Conservation (phyloP, 2,113 vertebrate species). For the Bufo bufo region DNA sequence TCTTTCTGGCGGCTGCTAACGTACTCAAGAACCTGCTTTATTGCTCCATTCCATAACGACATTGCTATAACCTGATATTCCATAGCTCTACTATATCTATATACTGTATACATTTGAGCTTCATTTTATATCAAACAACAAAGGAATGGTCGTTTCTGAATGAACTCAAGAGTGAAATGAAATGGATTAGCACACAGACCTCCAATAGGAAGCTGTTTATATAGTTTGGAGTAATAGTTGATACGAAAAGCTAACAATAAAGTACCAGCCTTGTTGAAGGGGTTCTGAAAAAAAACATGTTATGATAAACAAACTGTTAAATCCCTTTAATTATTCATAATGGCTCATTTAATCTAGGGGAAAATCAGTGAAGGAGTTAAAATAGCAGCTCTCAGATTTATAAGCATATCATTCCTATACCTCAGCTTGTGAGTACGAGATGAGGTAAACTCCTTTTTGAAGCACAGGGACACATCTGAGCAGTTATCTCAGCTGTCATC, state of each 20-base stretch:
- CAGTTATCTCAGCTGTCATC: too few species aligned
- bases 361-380: too few species aligned
- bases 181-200: neutral
- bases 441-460: too few species aligned
- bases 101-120: neutral
- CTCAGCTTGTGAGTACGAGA: too few species aligned
- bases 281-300: too few species aligned
- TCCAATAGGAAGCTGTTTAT: neutral
- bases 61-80: neutral
- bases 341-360: too few species aligned
- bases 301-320: too few species aligned
- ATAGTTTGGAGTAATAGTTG: neutral
- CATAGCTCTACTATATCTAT: neutral
- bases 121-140: neutral
- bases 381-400: too few species aligned
- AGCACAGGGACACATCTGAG: too few species aligned
- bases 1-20: slow-evolving; percentile 81
- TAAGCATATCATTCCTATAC: too few species aligned
- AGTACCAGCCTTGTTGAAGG: too few species aligned
- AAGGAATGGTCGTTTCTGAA: neutral
- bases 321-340: too few species aligned
- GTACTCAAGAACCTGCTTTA: slow-evolving; percentile 55
- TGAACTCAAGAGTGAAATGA: slow-evolving; percentile 49
- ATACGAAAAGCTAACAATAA: neutral
- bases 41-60: neutral